Evolutionary conservation across 2,888 invertebrate species (phyloP).

Genomic region (Sclerodermus sp.): DNA sequence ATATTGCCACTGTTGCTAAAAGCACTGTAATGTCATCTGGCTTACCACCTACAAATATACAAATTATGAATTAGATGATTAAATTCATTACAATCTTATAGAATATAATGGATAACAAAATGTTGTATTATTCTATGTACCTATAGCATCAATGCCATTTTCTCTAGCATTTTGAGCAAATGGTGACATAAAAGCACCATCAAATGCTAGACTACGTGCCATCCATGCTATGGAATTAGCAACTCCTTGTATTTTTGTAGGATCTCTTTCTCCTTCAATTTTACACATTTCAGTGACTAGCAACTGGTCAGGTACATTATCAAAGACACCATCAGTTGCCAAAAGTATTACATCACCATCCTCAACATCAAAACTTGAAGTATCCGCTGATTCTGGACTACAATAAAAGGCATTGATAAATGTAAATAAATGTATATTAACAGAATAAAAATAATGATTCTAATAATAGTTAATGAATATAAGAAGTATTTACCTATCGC

Average conservation of each 20-base stretch:
- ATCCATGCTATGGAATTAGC: conserved; percentile 95
- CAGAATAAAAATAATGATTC: conserved; percentile 1
- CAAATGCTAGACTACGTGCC: conserved; percentile 91
- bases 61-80: background rate
- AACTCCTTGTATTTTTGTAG: conserved; percentile 80
- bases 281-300: conserved; percentile 83
- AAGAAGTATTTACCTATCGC: conserved; percentile 71
- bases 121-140: conserved; percentile 59
- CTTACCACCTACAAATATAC: conserved; percentile 77
- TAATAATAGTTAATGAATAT: background rate
- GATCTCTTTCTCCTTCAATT: conserved; percentile 72
- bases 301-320: conserved; percentile 92
- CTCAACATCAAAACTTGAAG: conserved; percentile 83
- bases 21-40: conserved; percentile 99
- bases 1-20: conserved; percentile 83
- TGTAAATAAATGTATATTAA: no score
- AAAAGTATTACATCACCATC: conserved; percentile 93
- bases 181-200: conserved; percentile 93
- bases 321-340: conserved; percentile 98
- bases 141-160: conserved; percentile 90
- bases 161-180: conserved; percentile 91
- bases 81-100: background rate
- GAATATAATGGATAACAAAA: background rate
- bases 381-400: conserved; percentile 90
- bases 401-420: no score